These are phyloP conservation scores for Manduca sexta DNA, from an alignment of 1,140 invertebrate genomes.

Conservation along the genomic window DNA sequence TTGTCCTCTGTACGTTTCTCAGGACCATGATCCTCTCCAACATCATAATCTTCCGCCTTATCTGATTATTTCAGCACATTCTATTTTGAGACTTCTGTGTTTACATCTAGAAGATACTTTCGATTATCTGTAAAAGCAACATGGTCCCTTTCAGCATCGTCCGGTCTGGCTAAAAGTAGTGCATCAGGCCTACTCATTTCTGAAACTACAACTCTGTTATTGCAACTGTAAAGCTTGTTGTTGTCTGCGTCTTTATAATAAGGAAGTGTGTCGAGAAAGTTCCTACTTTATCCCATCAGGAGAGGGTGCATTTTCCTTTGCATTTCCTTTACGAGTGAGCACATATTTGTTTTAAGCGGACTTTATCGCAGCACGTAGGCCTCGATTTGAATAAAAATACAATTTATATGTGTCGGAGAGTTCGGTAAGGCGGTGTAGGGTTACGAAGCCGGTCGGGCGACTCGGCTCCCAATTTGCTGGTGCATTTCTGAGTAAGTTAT, in stretches of 20 bases:
- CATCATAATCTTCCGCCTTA: slow-evolving; percentile 30
- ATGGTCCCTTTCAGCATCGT: slow-evolving; percentile 26
- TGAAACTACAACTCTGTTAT: slow-evolving; percentile 57
- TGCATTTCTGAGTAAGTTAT: slow-evolving; percentile 72
- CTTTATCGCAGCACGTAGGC: slow-evolving; percentile 64
- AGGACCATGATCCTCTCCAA: slow-evolving; percentile 30
- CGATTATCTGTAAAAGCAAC: slow-evolving; percentile 22
- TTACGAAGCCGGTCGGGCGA: slow-evolving; percentile 61
- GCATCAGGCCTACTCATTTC: slow-evolving; percentile 37
- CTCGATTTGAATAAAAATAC: slow-evolving; percentile 71
- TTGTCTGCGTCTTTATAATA: slow-evolving; percentile 26
- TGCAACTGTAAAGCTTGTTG: slow-evolving; percentile 45
- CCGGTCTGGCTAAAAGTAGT: slow-evolving; percentile 34
- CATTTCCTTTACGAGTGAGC: slow-evolving; percentile 26
- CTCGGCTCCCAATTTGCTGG: slow-evolving; percentile 67
- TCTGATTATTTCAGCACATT: slow-evolving; percentile 19
- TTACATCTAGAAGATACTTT: slow-evolving; percentile 23
- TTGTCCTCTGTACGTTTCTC: slow-evolving; percentile 38
- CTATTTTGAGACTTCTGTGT: slow-evolving; percentile 26
- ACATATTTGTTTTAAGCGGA: slow-evolving; percentile 65
- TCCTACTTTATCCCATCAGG: slow-evolving; percentile 24
- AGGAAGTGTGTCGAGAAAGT: slow-evolving; percentile 1
- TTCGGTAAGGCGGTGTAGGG: slow-evolving; percentile 58
- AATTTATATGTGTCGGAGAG: slow-evolving; percentile 69
- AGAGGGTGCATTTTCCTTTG: slow-evolving; percentile 39